Conservation (phyloP, 2,797 vertebrate species). For the Emys orbicularis region DNA sequence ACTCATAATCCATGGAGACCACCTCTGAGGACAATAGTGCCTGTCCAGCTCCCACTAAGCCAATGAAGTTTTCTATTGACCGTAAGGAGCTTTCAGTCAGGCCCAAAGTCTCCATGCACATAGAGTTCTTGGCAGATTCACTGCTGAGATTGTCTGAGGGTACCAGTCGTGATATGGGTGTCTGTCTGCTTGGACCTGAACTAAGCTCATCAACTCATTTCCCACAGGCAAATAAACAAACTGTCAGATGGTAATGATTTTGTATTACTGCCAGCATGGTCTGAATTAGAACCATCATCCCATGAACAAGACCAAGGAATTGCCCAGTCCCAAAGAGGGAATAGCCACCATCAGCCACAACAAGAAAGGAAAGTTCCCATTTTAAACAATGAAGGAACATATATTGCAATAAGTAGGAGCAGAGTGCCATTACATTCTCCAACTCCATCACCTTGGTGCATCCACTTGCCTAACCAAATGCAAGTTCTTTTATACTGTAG, state of each 20-base stretch:
- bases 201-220: not conserved
- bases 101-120: not conserved
- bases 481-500: not conserved
- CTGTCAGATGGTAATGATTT: not conserved
- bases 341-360: not conserved
- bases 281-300: not conserved
- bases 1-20: not conserved
- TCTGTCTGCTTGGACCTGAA: not conserved
- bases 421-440: not conserved
- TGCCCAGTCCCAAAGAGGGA: not conserved
- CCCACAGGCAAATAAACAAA: not conserved
- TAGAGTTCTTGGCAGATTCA: not conserved
- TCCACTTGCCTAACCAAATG: not conserved
- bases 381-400: not conserved
- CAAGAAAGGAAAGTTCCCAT: not conserved
- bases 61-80: not conserved
- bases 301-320: not conserved
- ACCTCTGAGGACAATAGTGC: not conserved
- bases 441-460: not conserved
- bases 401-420: not conserved
- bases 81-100: not conserved
- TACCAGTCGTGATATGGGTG: not conserved
- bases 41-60: not conserved
- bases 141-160: not conserved
- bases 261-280: not conserved